A percentile compares a stretch with the other conserved stretches of the same genome.
Conservation (phyloP, 35 echinoderm and acorn worm species). For the Apostichopus californicus region DNA sequence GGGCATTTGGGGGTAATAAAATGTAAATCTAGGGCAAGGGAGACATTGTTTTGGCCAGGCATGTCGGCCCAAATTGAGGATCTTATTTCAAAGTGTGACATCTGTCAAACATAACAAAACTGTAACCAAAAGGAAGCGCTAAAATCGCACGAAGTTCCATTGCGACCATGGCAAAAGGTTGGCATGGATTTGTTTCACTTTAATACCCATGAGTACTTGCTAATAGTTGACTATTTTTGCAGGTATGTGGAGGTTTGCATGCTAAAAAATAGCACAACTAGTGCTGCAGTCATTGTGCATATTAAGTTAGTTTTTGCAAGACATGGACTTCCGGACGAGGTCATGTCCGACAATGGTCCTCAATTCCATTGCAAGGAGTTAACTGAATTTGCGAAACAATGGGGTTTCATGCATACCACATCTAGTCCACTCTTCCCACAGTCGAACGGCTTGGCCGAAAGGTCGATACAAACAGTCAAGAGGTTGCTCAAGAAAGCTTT, state of each 20-base stretch:
- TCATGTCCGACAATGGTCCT: conserved; percentile 20
- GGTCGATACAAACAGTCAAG: conserved; percentile 36
- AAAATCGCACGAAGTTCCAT: background rate
- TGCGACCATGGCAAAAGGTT: background rate
- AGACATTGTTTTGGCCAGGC: background rate
- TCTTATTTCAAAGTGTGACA: background rate
- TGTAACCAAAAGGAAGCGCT: background rate
- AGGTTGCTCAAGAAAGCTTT: background rate
- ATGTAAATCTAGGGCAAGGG: background rate
- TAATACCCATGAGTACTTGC: background rate
- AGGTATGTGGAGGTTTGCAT: background rate
- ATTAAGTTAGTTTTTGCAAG: conserved; percentile 11
- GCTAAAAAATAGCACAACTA: background rate
- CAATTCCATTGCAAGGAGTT: background rate
- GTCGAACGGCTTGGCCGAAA: conserved; percentile 67
- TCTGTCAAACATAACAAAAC: background rate
- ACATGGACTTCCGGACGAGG: conserved; percentile 1
- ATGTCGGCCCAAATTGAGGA: background rate
- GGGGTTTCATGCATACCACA: conserved; percentile 68
- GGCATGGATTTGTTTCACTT: background rate
- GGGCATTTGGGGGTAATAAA: background rate
- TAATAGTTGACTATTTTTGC: background rate
- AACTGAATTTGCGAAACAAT: conserved; percentile 63
- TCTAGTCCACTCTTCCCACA: conserved; percentile 68
- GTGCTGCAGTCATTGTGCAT: background rate